A percentile compares a stretch with the other conserved stretches of the same genome.
Conservation (phyloP, 92 coral and sea anemone genomes). For the Siderastrea siderea region DNA sequence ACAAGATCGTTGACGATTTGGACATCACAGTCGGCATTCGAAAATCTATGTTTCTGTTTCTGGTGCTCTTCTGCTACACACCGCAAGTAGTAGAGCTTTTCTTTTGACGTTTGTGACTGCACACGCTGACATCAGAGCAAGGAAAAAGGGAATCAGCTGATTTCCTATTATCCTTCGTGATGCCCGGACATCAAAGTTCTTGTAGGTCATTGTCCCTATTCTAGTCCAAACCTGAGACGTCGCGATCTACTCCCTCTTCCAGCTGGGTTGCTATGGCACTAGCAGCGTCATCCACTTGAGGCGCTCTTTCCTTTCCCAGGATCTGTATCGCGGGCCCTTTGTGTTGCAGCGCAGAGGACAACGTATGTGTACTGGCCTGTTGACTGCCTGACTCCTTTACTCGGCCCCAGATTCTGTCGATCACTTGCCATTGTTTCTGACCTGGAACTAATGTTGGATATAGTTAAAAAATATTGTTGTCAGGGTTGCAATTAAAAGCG, state of each 20-base stretch:
- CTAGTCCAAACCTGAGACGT: not conserved
- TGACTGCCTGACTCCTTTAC: slow-evolving; percentile 9
- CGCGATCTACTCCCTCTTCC: slow-evolving; percentile 8
- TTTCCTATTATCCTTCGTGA: no score
- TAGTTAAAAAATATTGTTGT: no score
- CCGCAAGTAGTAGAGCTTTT: no score
- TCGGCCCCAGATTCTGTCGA: slow-evolving; percentile 32
- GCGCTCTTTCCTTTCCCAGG: slow-evolving; percentile 47
- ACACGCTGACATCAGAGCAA: no score
- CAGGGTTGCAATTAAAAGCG: not conserved
- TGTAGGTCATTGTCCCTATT: not conserved
- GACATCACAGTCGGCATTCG: no score
- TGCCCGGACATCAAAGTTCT: no score
- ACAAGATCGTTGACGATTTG: no score
- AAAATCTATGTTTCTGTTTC: no score
- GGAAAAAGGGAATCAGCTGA: no score
- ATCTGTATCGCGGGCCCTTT: slow-evolving; percentile 27
- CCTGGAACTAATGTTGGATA: slow-evolving; percentile 55
- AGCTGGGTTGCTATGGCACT: slow-evolving; percentile 47
- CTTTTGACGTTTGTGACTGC: no score
- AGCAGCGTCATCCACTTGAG: slow-evolving; percentile 41
- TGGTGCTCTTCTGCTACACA: no score
- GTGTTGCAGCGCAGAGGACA: not conserved
- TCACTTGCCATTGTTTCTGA: slow-evolving; percentile 60
- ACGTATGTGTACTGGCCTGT: slow-evolving; percentile 2